A percentile compares a stretch with the other conserved stretches of the same genome.
Evolutionary conservation across 2,113 vertebrate genomes (phyloP).

Genomic region (Bujurquina vittata): DNA sequence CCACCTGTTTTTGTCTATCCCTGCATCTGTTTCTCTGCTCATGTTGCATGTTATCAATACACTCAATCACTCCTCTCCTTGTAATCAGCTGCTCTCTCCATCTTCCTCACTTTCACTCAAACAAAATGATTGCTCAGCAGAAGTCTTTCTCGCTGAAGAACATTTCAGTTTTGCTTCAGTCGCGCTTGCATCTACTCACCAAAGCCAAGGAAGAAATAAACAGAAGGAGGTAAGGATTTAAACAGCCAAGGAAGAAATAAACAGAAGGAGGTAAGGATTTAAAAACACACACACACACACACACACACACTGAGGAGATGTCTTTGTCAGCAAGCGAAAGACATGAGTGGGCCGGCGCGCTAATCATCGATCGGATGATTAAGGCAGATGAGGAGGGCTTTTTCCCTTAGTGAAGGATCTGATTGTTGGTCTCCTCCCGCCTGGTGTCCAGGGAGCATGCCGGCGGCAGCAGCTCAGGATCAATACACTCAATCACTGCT

Average conservation of each 20-base stretch:
- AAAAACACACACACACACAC: background rate
- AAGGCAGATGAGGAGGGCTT: slow-evolving; percentile 95
- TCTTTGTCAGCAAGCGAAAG: slow-evolving; percentile 85
- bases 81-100: slow-evolving; percentile 46
- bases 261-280: slow-evolving; percentile 60
- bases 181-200: background rate
- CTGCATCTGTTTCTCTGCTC: slow-evolving; percentile 8
- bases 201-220: slow-evolving; percentile 38
- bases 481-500: slow-evolving; percentile 93
- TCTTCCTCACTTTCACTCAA: slow-evolving; percentile 47
- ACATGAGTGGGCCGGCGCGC: slow-evolving; percentile 83
- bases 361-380: slow-evolving; percentile 97
- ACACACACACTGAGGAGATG: slow-evolving; percentile 64
- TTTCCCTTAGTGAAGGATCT: slow-evolving; percentile 89
- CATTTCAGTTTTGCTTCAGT: slow-evolving; percentile 13
- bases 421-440: slow-evolving; percentile 89
- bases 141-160: slow-evolving; percentile 24
- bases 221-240: slow-evolving; percentile 55
- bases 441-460: slow-evolving; percentile 80
- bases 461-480: slow-evolving; percentile 81
- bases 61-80: background rate
- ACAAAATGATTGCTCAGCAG: slow-evolving; percentile 41
- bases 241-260: slow-evolving; percentile 33
- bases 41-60: too few relatives aligned
- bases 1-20: slow-evolving; percentile 31